A percentile compares a stretch with the other conserved stretches of the same genome.
These are phyloP conservation scores for Atractosteus spatula DNA, from an alignment of 2,113 vertebrate species.

Conservation along the genomic window DNA sequence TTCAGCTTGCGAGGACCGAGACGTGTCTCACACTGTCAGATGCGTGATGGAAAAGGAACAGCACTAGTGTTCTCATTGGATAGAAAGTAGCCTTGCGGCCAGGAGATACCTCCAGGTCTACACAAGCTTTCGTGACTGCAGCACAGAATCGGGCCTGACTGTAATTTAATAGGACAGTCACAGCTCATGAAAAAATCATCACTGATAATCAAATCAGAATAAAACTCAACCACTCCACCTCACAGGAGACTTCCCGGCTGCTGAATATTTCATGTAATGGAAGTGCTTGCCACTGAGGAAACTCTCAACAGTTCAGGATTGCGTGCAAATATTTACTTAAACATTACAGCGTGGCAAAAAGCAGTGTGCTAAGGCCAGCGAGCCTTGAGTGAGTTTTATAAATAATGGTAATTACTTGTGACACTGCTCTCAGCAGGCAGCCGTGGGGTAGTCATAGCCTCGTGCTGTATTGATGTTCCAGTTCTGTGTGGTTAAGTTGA, in stretches of 20 bases:
- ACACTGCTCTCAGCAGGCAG: constrained; percentile 72
- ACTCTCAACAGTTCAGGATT: constrained; percentile 78
- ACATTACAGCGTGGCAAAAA: constrained; percentile 54
- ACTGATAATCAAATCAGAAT: constrained; percentile 90
- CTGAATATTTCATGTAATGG: constrained; percentile 93
- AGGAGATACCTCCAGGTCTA: not conserved
- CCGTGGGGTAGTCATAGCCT: constrained; percentile 45
- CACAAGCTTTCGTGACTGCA: constrained; percentile 77
- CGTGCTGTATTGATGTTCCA: constrained; percentile 46
- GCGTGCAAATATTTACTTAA: constrained; percentile 91
- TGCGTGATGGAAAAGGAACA: no score
- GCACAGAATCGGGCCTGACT: constrained; percentile 75
- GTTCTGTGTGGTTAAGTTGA: constrained; percentile 62
- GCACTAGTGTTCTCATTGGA: no score
- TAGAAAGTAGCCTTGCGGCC: no score
- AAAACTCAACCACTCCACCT: constrained; percentile 82
- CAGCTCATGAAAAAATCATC: constrained; percentile 96
- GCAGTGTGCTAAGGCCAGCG: constrained; percentile 57
- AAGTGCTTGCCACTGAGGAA: constrained; percentile 68
- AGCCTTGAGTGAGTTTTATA: constrained; percentile 77
- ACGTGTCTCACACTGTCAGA: no score
- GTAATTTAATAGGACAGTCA: constrained; percentile 87
- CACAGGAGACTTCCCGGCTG: constrained; percentile 57
- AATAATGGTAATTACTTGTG: constrained; percentile 86
- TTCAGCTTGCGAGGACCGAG: no score